These are phyloP conservation scores for Diadema setosum DNA, from an alignment of 35 echinoderm and acorn worm genomes.

Conservation along the genomic window DNA sequence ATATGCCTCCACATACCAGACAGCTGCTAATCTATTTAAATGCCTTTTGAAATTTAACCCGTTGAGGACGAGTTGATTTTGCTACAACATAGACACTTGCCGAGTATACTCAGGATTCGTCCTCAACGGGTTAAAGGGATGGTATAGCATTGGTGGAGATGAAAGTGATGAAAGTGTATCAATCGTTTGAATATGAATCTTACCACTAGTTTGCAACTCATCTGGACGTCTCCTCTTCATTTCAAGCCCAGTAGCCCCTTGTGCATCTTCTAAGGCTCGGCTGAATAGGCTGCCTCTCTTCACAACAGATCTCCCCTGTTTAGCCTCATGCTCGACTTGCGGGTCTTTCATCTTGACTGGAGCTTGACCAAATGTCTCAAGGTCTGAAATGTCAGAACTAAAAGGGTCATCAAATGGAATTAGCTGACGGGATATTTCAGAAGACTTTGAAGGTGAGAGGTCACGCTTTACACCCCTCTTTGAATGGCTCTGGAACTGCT, in stretches of 20 bases:
- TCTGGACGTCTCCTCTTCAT: neutral
- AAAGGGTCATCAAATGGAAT: conserved; percentile 6
- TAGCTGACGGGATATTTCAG: neutral
- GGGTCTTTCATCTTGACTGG: neutral
- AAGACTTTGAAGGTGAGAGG: neutral
- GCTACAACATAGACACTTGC: neutral
- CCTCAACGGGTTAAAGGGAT: neutral
- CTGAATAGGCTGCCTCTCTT: conserved; percentile 43
- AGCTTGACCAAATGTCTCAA: conserved; percentile 57
- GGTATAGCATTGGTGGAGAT: neutral
- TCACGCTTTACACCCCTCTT: neutral
- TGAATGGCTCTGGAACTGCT: neutral
- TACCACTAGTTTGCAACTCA: neutral
- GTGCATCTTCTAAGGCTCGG: conserved; percentile 33
- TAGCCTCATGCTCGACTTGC: neutral
- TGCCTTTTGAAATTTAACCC: no score
- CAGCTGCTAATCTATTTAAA: no score
- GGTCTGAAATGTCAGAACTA: conserved; percentile 34
- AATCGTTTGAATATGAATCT: no score
- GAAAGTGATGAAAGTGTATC: no score
- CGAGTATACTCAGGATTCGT: neutral
- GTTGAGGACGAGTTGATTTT: neutral
- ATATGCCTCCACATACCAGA: no score
- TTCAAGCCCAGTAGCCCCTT: neutral
- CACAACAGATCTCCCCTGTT: neutral